Percentiles rank a stretch among this genome's conserved stretches.
These are phyloP conservation scores for Cerastoderma edule DNA, from an alignment of 2,888 invertebrate genomes.

Conservation along the genomic window DNA sequence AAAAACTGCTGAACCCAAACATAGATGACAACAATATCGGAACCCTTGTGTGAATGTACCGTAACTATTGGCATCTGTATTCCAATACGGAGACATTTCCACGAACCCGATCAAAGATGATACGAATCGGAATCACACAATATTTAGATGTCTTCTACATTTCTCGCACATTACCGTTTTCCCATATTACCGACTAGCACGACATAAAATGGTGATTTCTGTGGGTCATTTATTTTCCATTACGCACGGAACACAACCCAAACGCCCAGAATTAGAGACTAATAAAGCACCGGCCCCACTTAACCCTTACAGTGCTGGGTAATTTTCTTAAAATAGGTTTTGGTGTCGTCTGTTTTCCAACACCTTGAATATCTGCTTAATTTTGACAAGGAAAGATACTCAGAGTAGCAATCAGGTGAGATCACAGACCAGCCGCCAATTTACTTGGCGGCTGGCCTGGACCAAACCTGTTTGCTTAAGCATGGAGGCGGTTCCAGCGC, in stretches of 20 bases:
- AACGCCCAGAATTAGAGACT: conserved; percentile 19
- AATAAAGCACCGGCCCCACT: not conserved
- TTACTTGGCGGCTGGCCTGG: too few species aligned
- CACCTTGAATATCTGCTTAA: too few species aligned
- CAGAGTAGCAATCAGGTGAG: too few species aligned
- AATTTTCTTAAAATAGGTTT: too few species aligned
- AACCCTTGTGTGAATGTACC: not conserved
- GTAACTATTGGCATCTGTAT: conserved; percentile 22
- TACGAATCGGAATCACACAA: conserved; percentile 49
- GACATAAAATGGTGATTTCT: conserved; percentile 60
- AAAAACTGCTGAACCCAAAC: too few species aligned
- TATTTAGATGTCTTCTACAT: conserved; percentile 50
- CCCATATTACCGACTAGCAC: conserved; percentile 57
- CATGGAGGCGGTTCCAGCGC: too few species aligned
- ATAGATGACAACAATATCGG: too few species aligned
- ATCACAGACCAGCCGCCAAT: too few species aligned
- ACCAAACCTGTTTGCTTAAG: too few species aligned
- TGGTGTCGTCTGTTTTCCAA: too few species aligned
- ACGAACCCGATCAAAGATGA: conserved; percentile 52
- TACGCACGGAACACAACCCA: conserved; percentile 31
- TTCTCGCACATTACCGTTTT: conserved; percentile 58
- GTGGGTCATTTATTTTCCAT: conserved; percentile 63
- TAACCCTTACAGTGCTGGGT: too few species aligned
- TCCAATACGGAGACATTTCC: conserved; percentile 21
- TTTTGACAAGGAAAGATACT: too few species aligned